Conservation (phyloP, 1,140 invertebrate genomes). For the Archivesica marissinica region DNA sequence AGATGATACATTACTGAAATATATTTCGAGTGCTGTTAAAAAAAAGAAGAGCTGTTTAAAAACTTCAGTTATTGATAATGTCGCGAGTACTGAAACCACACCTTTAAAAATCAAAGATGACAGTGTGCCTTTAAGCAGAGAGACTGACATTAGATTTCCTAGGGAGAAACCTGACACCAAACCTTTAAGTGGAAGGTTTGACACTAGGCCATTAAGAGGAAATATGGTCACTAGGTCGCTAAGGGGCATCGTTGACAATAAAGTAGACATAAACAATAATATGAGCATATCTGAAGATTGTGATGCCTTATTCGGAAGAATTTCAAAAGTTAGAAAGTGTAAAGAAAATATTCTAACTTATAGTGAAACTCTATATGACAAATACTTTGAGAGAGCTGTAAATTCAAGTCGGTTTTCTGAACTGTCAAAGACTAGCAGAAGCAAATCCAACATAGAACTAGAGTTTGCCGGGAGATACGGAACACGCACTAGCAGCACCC, state of each 20-base stretch:
- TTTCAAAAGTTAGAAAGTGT: constrained; percentile 17
- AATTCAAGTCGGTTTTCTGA: not conserved
- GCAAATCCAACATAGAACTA: not conserved
- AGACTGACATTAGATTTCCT: not conserved
- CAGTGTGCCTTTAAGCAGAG: not conserved
- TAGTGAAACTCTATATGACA: not conserved
- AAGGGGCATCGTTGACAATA: not conserved
- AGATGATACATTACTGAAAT: not conserved
- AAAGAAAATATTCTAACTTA: constrained; percentile 2
- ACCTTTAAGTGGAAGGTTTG: not conserved
- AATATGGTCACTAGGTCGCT: not conserved
- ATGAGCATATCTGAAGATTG: not conserved
- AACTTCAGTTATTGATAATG: not conserved
- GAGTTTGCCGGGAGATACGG: not conserved
- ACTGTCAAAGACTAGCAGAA: not conserved
- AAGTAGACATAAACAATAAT: not conserved
- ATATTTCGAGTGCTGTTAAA: not conserved
- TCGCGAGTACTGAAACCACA: not conserved
- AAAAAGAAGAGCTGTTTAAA: not conserved
- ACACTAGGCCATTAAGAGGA: not conserved
- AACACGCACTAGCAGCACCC: not conserved
- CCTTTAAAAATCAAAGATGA: not conserved
- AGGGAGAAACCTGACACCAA: not conserved
- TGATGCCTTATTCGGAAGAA: not conserved
- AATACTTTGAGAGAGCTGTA: not conserved